Percentiles rank a stretch among this genome's conserved stretches.
These are phyloP conservation scores for Antheraea assamensis DNA, from an alignment of 2,888 invertebrate genomes.

Conservation along the genomic window DNA sequence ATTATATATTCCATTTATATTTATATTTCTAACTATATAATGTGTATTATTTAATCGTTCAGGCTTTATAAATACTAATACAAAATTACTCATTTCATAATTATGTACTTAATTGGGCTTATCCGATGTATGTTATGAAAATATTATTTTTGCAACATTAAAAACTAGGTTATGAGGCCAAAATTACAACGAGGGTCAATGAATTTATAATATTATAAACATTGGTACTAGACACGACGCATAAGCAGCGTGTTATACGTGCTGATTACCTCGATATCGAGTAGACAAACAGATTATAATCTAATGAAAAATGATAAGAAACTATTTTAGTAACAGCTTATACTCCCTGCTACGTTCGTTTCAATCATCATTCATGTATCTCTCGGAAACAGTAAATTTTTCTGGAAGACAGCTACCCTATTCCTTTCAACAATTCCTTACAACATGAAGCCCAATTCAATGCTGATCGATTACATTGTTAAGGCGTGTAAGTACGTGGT, in stretches of 20 bases:
- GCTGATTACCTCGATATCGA: conserved; percentile 1
- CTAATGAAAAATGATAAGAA: neutral
- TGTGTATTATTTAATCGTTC: neutral
- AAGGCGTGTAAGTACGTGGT: too few species aligned
- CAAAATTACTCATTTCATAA: neutral
- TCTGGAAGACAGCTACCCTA: too few species aligned
- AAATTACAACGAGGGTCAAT: neutral
- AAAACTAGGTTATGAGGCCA: conserved; percentile 1
- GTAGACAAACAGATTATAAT: neutral
- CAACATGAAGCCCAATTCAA: too few species aligned
- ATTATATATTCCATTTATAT: too few species aligned
- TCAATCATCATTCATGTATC: too few species aligned
- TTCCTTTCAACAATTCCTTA: too few species aligned
- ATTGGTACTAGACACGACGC: neutral
- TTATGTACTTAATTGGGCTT: neutral
- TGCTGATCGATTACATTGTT: too few species aligned
- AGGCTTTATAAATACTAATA: neutral
- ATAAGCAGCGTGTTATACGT: neutral
- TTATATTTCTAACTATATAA: too few species aligned
- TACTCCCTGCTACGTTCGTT: neutral
- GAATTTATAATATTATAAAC: conserved; percentile 5
- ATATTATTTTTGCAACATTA: neutral
- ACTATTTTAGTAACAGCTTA: neutral
- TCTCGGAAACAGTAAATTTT: too few species aligned
- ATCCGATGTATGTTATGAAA: neutral